A percentile compares a stretch with the other conserved stretches of the same genome.
phyloP scores from a whole-genome alignment of 2,113 vertebrate genomes.

The Triplophysa rosa region DNA sequence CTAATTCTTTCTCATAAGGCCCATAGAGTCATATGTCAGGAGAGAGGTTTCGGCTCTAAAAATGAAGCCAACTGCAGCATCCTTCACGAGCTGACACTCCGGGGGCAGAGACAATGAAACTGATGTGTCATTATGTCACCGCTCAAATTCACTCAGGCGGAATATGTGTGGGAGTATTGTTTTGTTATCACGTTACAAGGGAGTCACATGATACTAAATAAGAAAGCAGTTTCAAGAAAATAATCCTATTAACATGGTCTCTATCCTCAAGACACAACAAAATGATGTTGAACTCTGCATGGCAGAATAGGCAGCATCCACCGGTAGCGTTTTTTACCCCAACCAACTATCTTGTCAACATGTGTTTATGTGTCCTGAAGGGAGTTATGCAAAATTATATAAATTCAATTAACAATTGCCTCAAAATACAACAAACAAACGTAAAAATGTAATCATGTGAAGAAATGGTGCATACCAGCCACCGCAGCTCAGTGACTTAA shows the following conservation, averaged over 20 bases:
- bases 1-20: not conserved
- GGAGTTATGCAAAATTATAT: slow-evolving; percentile 52
- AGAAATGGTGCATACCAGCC: slow-evolving; percentile 48
- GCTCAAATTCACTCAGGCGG: not conserved
- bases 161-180: slow-evolving; percentile 23
- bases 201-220: slow-evolving; percentile 16
- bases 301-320: not conserved
- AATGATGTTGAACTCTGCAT: slow-evolving; percentile 17
- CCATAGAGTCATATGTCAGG: not conserved
- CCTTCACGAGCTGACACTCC: slow-evolving; percentile 8
- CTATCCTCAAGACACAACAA: slow-evolving; percentile 27
- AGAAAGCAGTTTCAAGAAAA: slow-evolving; percentile 16
- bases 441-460: slow-evolving; percentile 51
- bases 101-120: slow-evolving; percentile 14
- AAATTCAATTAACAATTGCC: slow-evolving; percentile 64
- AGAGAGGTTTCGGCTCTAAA: not conserved
- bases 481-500: slow-evolving; percentile 51
- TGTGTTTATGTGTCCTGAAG: slow-evolving; percentile 53
- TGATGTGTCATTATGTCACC: slow-evolving; percentile 20
- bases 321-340: not conserved
- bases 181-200: slow-evolving; percentile 17
- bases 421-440: slow-evolving; percentile 56
- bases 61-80: slow-evolving; percentile 18
- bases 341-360: slow-evolving; percentile 29
- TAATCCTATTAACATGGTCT: slow-evolving; percentile 19